These are phyloP conservation scores for Polyergus mexicanus DNA, from an alignment of 1,140 invertebrate species.

Conservation along the genomic window DNA sequence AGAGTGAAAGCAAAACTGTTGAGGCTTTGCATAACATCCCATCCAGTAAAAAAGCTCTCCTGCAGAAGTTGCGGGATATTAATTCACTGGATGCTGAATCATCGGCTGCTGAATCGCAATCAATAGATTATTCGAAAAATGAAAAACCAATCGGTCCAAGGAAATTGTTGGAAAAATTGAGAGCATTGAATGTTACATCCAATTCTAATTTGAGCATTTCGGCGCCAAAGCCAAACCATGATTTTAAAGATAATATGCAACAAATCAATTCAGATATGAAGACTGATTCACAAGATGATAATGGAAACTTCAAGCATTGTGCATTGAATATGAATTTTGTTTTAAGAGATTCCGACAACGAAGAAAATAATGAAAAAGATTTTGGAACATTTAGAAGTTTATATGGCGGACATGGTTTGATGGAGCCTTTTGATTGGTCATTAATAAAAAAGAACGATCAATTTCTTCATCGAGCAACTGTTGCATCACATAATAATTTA, in stretches of 20 bases:
- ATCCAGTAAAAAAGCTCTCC: too few species aligned
- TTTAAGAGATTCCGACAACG: constrained; percentile 15
- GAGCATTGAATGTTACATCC: not conserved
- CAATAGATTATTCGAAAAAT: not conserved
- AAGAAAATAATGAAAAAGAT: not conserved
- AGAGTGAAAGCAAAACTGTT: not conserved
- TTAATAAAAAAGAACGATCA: not conserved
- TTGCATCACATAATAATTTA: not conserved
- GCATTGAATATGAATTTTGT: not conserved
- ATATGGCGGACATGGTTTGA: constrained; percentile 43
- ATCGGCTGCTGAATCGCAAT: not conserved
- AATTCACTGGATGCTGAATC: not conserved
- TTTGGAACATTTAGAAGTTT: constrained; percentile 38
- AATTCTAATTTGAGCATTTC: not conserved
- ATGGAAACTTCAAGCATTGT: not conserved
- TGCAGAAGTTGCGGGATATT: not conserved
- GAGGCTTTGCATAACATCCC: not conserved
- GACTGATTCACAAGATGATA: not conserved
- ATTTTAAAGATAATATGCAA: not conserved
- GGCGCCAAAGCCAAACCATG: not conserved
- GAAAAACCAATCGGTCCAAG: not conserved
- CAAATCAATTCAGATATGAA: not conserved
- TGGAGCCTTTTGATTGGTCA: constrained; percentile 69
- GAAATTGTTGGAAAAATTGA: not conserved
- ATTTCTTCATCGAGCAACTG: not conserved